Evolutionary conservation across 1,140 invertebrate species (phyloP).

Genomic region (Bombus waltoni): DNA sequence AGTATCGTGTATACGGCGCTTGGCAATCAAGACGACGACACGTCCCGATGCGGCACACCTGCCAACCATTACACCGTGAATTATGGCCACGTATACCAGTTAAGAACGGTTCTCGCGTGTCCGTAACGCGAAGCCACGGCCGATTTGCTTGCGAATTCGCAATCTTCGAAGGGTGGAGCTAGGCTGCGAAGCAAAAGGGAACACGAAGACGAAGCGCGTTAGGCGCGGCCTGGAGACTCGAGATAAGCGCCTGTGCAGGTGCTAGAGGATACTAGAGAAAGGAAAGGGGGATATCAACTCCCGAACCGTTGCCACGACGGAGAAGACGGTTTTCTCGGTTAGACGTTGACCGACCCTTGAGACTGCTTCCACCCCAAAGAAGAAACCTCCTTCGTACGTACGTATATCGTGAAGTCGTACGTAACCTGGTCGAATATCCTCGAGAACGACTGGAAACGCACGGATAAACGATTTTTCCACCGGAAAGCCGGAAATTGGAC

Average conservation of each 20-base stretch:
- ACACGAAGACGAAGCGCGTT: slow-evolving; percentile 60
- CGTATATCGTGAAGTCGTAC: background rate
- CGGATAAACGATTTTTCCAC: slow-evolving; percentile 47
- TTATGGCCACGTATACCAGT: slow-evolving; percentile 31
- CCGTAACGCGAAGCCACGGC: slow-evolving; percentile 23
- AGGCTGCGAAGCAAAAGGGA: background rate
- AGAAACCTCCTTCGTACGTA: background rate
- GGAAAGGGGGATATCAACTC: slow-evolving; percentile 14
- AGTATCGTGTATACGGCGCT: slow-evolving; percentile 14
- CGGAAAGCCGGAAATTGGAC: slow-evolving; percentile 26
- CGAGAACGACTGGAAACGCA: slow-evolving; percentile 5
- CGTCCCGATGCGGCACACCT: slow-evolving; percentile 34
- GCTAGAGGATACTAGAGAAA: slow-evolving; percentile 10
- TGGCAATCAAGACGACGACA: slow-evolving; percentile 47
- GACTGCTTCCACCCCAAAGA: background rate
- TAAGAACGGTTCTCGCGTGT: slow-evolving; percentile 26
- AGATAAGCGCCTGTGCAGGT: slow-evolving; percentile 71
- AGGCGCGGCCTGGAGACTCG: slow-evolving; percentile 61
- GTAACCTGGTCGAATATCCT: background rate
- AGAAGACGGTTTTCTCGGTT: background rate
- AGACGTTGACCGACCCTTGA: slow-evolving; percentile 18
- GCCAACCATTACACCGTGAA: slow-evolving; percentile 47
- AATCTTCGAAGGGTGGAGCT: background rate
- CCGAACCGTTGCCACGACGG: background rate
- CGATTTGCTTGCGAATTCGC: slow-evolving; percentile 44